Base-by-base conservation (phyloP, 2,797 vertebrate genomes). In the Choloepus didactylus region DNA sequence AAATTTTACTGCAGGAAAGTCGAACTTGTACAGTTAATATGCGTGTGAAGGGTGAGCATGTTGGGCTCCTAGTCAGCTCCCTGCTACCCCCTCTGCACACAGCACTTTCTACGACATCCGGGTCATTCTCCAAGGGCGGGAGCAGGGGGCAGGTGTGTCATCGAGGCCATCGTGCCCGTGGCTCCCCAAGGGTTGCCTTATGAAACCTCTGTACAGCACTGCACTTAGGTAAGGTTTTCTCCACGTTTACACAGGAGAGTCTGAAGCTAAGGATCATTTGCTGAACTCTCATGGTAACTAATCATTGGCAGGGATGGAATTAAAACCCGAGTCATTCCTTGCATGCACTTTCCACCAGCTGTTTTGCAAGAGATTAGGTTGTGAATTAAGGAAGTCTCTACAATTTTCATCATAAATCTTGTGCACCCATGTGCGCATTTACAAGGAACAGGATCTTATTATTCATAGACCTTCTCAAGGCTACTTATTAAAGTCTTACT, bases 71-170 rank as follows among this genome's bases (percentile, higher is more conserved):
- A 1, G 27, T 56, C 27, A 9, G 56, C 31, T 54, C 15, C 46
- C 54, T 23, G 2, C 25, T n/a, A 6, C 16, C 59, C 66, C 0
- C 29, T 21, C 29, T 38, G 67, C 4, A 0, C 35, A 10, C 1
- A 0, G 73, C 1, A 3, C 25, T 56, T 25, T 3, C 1, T 5
- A 25, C n/a, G 29, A 87, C 38, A 12, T 7, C 0, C 9, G 18
- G 19, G 49, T 27, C 80, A 2, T 41, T 31, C 72, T 69, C 60
- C 23, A 23, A 19, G 56, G 66, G 19, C 9, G 44, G 41, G 46
- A 15, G 23, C 16, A 10, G 38, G 27, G 2, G 51, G 29, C 16
- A 1, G 16, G 6, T 5, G 3, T 7, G 5, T 9, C 8, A 3
- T 11, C 0, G 2, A 18, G 3, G 56, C 12, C 9, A 23, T 27